These are phyloP conservation scores for Spatulosminthurus flaviceps DNA, from an alignment of 2,888 invertebrate genomes.

Conservation along the genomic window DNA sequence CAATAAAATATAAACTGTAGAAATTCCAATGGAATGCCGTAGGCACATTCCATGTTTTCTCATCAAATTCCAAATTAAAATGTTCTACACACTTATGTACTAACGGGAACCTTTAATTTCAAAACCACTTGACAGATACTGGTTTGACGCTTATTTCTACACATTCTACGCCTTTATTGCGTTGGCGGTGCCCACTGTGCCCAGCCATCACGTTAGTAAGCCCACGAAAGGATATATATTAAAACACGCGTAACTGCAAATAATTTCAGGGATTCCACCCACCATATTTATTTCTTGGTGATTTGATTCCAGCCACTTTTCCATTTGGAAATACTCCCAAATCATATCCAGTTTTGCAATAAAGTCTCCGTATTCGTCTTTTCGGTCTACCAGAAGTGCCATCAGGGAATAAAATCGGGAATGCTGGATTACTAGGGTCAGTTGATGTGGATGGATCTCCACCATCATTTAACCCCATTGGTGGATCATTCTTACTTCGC, in stretches of 20 bases:
- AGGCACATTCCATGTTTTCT: not conserved
- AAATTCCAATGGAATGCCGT: not conserved
- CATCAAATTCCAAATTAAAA: slow-evolving; percentile 1
- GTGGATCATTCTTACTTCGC: not conserved
- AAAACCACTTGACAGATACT: too few species aligned
- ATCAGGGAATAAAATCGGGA: not conserved
- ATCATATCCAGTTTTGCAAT: slow-evolving; percentile 70
- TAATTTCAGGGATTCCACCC: slow-evolving; percentile 60
- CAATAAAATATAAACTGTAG: not conserved
- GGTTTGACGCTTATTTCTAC: not conserved
- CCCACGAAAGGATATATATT: too few species aligned
- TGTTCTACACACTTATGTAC: not conserved
- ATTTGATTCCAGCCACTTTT: slow-evolving; percentile 69
- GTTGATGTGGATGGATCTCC: not conserved
- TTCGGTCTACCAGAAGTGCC: slow-evolving; percentile 48
- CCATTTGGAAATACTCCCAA: slow-evolving; percentile 70
- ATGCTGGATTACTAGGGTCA: not conserved
- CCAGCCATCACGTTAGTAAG: too few species aligned
- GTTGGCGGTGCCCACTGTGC: too few species aligned
- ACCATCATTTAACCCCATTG: not conserved
- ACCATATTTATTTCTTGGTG: slow-evolving; percentile 70
- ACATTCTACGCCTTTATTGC: not conserved
- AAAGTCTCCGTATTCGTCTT: slow-evolving; percentile 65
- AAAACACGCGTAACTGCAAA: too few species aligned
- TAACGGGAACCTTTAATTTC: not conserved